Percentiles rank a stretch among this genome's conserved stretches.
phyloP scores from a whole-genome alignment of 1,140 invertebrate species.

The Drosophila kikkawai region DNA sequence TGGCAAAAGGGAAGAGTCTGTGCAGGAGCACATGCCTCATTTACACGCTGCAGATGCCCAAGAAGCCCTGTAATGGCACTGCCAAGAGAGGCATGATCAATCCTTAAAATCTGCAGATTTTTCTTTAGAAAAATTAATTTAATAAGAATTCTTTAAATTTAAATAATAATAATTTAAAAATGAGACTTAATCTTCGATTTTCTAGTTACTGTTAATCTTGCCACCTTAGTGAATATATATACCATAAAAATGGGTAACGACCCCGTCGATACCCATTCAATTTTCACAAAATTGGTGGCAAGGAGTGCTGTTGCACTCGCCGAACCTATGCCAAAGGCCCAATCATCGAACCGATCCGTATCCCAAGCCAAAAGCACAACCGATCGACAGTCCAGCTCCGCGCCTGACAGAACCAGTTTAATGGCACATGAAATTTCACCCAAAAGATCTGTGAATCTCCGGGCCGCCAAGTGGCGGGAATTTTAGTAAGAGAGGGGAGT shows the following conservation, averaged over 20 bases:
- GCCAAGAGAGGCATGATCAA: neutral
- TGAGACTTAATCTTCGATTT: neutral
- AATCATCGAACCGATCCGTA: constrained; percentile 1
- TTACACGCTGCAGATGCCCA: constrained; percentile 48
- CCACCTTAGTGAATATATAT: too few relatives aligned
- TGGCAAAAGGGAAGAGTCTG: constrained; percentile 22
- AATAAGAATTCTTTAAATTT: too few relatives aligned
- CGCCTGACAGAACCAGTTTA: constrained; percentile 77
- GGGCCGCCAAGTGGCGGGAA: constrained; percentile 25
- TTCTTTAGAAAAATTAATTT: neutral
- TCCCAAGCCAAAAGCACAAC: constrained; percentile 3
- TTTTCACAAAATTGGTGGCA: neutral
- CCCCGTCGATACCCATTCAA: neutral
- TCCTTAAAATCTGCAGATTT: neutral
- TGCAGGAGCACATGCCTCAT: constrained; percentile 55
- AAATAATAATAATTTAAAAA: neutral
- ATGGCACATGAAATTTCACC: constrained; percentile 82
- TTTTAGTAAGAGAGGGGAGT: neutral
- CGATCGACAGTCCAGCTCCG: constrained; percentile 38
- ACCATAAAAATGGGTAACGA: neutral
- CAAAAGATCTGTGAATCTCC: constrained; percentile 74
- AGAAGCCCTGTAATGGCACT: neutral
- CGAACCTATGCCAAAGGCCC: constrained; percentile 15
- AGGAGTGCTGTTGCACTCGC: constrained; percentile 18
- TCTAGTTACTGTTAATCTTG: neutral